These are phyloP conservation scores for Eurytoma californica DNA, from an alignment of 2,888 invertebrate genomes.

Conservation along the genomic window DNA sequence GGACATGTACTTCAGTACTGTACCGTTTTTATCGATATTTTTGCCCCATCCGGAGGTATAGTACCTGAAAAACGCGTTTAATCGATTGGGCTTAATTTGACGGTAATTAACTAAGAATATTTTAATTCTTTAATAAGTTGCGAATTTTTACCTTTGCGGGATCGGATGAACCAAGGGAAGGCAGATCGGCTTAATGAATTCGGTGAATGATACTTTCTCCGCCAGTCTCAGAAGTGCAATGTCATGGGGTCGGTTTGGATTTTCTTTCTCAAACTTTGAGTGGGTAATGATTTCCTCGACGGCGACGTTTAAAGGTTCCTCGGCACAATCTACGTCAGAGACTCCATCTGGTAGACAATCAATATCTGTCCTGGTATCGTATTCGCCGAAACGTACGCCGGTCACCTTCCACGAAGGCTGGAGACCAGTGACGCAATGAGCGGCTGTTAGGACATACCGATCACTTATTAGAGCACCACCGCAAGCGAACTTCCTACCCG, in stretches of 20 bases:
- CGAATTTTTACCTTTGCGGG: constrained; percentile 66
- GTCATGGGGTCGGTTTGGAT: constrained; percentile 79
- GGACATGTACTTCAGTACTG: constrained; percentile 78
- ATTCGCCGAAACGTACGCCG: constrained; percentile 82
- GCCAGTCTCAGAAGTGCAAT: constrained; percentile 84
- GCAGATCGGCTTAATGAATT: constrained; percentile 79
- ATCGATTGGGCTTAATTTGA: constrained; percentile 6
- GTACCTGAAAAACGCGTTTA: constrained; percentile 69
- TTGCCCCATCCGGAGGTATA: constrained; percentile 83
- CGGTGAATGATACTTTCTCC: constrained; percentile 76
- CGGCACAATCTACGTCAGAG: constrained; percentile 76
- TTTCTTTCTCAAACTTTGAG: constrained; percentile 69
- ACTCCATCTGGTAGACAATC: constrained; percentile 78
- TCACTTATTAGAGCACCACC: constrained; percentile 84
- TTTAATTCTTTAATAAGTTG: not conserved
- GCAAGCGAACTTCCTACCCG: constrained; percentile 71
- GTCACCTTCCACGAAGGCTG: constrained; percentile 81
- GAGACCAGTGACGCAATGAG: constrained; percentile 84
- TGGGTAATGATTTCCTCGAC: constrained; percentile 82
- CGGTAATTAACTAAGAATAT: too few species aligned
- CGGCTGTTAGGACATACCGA: constrained; percentile 84
- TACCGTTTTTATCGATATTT: constrained; percentile 76
- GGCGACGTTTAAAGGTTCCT: constrained; percentile 78
- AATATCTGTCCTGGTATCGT: constrained; percentile 78
- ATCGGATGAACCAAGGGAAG: constrained; percentile 74